Evolutionary conservation across 2,888 invertebrate genomes (phyloP), one percentile per base, ranked within the genome.

Genomic region (Diadegma fenestrale): DNA sequence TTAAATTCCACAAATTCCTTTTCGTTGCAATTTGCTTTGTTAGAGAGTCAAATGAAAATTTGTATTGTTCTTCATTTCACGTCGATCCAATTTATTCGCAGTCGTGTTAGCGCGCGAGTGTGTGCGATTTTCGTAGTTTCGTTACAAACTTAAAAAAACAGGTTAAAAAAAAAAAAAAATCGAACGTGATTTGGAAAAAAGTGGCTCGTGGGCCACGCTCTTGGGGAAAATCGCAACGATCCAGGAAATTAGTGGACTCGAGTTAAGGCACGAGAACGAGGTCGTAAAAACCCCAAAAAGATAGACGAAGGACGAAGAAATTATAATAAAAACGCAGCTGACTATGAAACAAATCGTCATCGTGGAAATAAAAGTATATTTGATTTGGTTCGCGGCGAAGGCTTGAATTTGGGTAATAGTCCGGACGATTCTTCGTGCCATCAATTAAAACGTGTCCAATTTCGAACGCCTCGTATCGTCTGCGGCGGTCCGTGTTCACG

Each of bases 391-490:
- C 26, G 58, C 58, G 26, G 14, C 1, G 58, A 58, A 26, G 58
- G 58, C 14, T 58, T 58, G 26, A 58, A 58, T 58, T 58, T 58
- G 58, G 26, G 5, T 58, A 58, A 58, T 26, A 58, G 26, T 58
- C 26, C 14, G 58, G 41, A 37, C 54, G 14, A 73, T 73, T 19
- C 26, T 37, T 14, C 22, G 6, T 4, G 10, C 14, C 51, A 30
- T 64, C 61, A 54, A 75, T 19, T 33, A 58, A 63, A 73, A 45
- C 61, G 77, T 26, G n/a, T 41, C 19, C 66, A 77, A 66, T 61
- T 69, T 78, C 45, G 78, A 78, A 33, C 66, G 19, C 45, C 45
- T 61, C 43, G 26, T 61, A 71, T 45, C 22, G 61, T 33, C 61
- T 17, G 54, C 30, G 41, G 41, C 72, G 43, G 61, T 26, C 33